These are phyloP conservation scores for Poecilia latipinna DNA, from an alignment of 2,113 vertebrate genomes.

Conservation along the genomic window DNA sequence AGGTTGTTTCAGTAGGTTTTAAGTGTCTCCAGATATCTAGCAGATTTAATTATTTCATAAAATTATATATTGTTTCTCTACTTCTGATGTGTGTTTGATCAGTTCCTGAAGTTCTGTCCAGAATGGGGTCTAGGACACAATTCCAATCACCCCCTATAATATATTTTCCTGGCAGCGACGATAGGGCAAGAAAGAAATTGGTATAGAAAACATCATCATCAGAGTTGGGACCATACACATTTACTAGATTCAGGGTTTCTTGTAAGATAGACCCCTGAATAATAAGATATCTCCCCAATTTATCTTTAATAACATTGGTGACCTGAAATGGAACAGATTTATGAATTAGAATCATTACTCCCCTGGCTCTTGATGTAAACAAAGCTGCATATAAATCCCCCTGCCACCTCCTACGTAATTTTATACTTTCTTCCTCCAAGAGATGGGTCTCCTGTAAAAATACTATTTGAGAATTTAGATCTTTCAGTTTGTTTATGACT, in stretches of 20 bases:
- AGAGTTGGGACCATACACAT: not conserved
- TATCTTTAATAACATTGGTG: conserved; percentile 3
- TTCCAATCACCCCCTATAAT: not conserved
- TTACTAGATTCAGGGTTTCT: not conserved
- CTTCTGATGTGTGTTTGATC: no score
- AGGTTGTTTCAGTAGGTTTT: no score
- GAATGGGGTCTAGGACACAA: not conserved
- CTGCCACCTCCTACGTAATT: not conserved
- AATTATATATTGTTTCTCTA: no score
- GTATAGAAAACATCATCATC: not conserved
- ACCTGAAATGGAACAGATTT: not conserved
- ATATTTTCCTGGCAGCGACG: not conserved
- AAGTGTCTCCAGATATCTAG: no score
- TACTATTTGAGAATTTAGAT: not conserved
- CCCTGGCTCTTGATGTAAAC: not conserved
- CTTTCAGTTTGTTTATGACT: conserved; percentile 11
- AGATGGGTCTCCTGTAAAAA: conserved; percentile 11
- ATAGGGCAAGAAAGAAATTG: not conserved
- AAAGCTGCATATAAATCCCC: not conserved
- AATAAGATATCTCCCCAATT: not conserved
- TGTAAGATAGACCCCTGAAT: not conserved
- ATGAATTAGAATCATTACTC: not conserved
- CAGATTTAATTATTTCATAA: no score
- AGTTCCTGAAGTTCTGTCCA: not conserved
- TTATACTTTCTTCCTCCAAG: not conserved